These are phyloP conservation scores for Dione vanillae DNA, from an alignment of 2,888 invertebrate genomes.

Conservation along the genomic window DNA sequence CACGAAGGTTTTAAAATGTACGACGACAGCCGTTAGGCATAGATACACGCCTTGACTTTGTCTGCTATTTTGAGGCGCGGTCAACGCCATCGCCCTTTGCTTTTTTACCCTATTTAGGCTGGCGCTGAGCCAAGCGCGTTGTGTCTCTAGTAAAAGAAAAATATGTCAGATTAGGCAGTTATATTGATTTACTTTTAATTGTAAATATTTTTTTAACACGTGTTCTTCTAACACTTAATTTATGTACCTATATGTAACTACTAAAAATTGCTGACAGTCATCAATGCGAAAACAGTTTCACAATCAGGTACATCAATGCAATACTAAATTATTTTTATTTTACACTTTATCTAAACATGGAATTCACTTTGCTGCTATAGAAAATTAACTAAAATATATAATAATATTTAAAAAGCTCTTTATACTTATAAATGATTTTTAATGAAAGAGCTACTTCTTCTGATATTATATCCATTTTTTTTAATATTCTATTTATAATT, in stretches of 20 bases:
- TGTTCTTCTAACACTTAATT: neutral
- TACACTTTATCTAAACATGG: too few species aligned
- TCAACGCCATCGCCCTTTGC: slow-evolving; percentile 73
- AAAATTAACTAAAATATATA: neutral
- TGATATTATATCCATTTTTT: neutral
- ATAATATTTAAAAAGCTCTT: neutral
- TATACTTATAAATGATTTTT: too few species aligned
- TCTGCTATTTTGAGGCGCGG: slow-evolving; percentile 81
- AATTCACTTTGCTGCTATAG: too few species aligned
- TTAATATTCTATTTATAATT: neutral
- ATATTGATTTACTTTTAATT: slow-evolving; percentile 25
- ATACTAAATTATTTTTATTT: too few species aligned
- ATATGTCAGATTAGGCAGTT: slow-evolving; percentile 52
- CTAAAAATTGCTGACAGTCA: neutral
- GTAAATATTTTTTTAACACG: neutral
- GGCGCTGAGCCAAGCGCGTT: slow-evolving; percentile 76
- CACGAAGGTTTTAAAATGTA: slow-evolving; percentile 27
- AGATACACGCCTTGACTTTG: slow-evolving; percentile 80
- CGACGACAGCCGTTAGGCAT: slow-evolving; percentile 50
- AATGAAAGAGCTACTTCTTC: neutral
- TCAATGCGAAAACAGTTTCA: neutral
- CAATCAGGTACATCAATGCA: neutral
- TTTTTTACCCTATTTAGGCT: slow-evolving; percentile 82
- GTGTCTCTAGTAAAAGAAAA: slow-evolving; percentile 60
- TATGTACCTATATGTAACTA: neutral